A percentile compares a stretch with the other conserved stretches of the same genome.
phyloP scores from a whole-genome alignment of 1,140 invertebrate genomes.

The Prorops nasuta region DNA sequence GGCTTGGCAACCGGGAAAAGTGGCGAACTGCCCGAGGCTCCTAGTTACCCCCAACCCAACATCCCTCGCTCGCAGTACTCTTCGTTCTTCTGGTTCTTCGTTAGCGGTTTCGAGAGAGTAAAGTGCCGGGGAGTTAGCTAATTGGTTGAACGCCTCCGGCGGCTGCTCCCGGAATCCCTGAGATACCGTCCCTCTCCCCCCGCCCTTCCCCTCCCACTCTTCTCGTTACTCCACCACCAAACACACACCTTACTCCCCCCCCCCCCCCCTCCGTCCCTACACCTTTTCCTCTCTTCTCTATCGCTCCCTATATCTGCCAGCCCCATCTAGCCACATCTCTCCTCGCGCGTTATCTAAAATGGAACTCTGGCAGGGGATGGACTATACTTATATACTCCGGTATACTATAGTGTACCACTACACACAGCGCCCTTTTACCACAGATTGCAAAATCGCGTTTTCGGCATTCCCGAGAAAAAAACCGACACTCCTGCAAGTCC shows the following conservation, averaged over 20 bases:
- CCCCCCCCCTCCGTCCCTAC: neutral
- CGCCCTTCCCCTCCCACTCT: slow-evolving; percentile 8
- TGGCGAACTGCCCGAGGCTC: neutral
- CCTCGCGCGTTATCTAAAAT: slow-evolving; percentile 4
- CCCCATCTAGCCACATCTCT: slow-evolving; percentile 20
- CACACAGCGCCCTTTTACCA: no score
- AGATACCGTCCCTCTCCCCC: slow-evolving; percentile 24
- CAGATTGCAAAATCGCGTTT: slow-evolving; percentile 27
- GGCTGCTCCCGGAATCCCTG: slow-evolving; percentile 26
- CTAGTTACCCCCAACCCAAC: slow-evolving; percentile 4
- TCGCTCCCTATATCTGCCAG: slow-evolving; percentile 14
- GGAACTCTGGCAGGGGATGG: slow-evolving; percentile 1
- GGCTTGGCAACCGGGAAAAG: no score
- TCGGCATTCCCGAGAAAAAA: slow-evolving; percentile 19
- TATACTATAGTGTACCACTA: no score
- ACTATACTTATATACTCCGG: slow-evolving; percentile 17
- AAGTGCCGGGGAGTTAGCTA: slow-evolving; percentile 36
- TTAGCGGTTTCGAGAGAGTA: slow-evolving; percentile 33
- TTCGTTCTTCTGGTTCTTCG: slow-evolving; percentile 29
- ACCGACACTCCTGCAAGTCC: no score
- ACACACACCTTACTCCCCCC: no score
- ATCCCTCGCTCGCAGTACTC: slow-evolving; percentile 15
- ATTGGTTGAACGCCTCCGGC: slow-evolving; percentile 43
- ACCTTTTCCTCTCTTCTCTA: neutral
- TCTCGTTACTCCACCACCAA: slow-evolving; percentile 7